A percentile compares a stretch with the other conserved stretches of the same genome.
Evolutionary conservation across 1,140 invertebrate species (phyloP).

Genomic region (Papilio helenus): DNA sequence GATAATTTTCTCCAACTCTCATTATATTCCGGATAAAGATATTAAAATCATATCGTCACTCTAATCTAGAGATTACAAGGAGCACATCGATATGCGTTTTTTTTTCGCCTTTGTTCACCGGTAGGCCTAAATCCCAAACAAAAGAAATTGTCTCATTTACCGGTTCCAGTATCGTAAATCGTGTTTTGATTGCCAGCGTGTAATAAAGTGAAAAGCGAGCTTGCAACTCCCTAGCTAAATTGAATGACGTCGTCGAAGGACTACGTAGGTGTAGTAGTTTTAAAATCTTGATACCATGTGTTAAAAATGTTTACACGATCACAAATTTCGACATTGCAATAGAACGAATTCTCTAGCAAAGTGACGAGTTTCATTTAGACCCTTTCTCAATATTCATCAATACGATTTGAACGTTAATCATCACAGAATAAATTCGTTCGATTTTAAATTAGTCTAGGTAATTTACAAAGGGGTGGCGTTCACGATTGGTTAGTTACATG

Average conservation of each 20-base stretch:
- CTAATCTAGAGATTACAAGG: no score
- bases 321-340: conserved; percentile 1
- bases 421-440: not conserved
- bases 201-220: conserved; percentile 3
- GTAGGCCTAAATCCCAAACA: no score
- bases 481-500: no score
- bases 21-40: no score
- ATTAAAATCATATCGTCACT: no score
- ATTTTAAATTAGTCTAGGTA: not conserved
- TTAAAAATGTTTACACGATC: conserved; percentile 9
- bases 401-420: not conserved
- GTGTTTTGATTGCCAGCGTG: not conserved
- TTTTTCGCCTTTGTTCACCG: no score
- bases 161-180: not conserved
- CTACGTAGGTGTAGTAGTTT: not conserved
- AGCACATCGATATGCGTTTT: no score
- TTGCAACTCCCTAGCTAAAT: not conserved
- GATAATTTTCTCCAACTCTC: no score
- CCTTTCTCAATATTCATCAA: not conserved
- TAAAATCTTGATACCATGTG: not conserved
- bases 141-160: no score
- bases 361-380: not conserved
- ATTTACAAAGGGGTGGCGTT: no score
- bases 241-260: not conserved
- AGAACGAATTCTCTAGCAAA: not conserved